A percentile compares a stretch with the other conserved stretches of the same genome.
Evolutionary conservation across 1,140 invertebrate species (phyloP).

Genomic region (Zaprionus davidi): DNA sequence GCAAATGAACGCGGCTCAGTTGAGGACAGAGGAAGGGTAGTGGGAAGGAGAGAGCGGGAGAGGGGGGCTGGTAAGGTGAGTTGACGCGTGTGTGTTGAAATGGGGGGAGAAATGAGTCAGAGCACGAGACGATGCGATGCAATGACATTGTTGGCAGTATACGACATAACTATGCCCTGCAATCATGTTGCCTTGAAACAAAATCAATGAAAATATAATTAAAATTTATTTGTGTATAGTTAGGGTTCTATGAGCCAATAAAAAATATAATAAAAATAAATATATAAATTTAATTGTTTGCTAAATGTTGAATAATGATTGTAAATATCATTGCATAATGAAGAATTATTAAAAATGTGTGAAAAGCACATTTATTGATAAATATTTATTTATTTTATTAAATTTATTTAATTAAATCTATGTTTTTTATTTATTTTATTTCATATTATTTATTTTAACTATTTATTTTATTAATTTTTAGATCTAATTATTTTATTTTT

Average conservation of each 20-base stretch:
- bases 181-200: not conserved
- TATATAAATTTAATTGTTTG: not conserved
- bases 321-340: too few relatives aligned
- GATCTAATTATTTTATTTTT: too few relatives aligned
- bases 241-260: too few relatives aligned
- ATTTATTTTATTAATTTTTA: not conserved
- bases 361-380: too few relatives aligned
- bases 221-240: too few relatives aligned
- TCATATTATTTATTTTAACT: not conserved
- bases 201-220: too few relatives aligned
- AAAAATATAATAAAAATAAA: too few relatives aligned
- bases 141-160: not conserved
- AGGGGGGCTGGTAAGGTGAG: not conserved
- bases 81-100: slow-evolving; percentile 9
- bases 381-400: too few relatives aligned
- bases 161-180: not conserved
- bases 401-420: too few relatives aligned
- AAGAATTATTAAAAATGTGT: too few relatives aligned
- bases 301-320: too few relatives aligned
- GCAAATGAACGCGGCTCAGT: slow-evolving; percentile 34
- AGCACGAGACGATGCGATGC: slow-evolving; percentile 9
- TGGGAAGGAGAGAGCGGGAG: not conserved
- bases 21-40: not conserved
- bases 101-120: slow-evolving; percentile 31
- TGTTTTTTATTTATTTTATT: not conserved